Base-by-base conservation (phyloP, 1,140 invertebrate species). In the Harlomillsia oculata region DNA sequence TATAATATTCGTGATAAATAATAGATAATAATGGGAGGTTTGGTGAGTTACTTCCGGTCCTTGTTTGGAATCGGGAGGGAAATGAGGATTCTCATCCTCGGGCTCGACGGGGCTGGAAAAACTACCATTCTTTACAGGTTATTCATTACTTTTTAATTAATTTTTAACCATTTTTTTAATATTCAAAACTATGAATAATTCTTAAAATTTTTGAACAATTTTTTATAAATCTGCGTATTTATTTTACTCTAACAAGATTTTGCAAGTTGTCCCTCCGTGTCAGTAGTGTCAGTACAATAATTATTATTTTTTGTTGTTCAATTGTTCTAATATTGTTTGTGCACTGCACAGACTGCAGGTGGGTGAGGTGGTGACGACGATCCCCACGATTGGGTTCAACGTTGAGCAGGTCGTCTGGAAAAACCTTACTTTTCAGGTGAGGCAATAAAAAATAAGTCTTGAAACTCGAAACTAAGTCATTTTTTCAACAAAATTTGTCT, bases 331-430 rank as follows among this genome's bases (percentile, higher is more conserved):
- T 34, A 14, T 41, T 56, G n/a, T n/a, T n/a, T n/a, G n/a, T n/a
- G n/a, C n/a, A n/a, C n/a, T n/a, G n/a, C n/a, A n/a, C n/a, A 77
- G 82, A 75, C 77, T 98, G 67, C 94, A 99, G 81, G 96, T 98
- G 57, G 96, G 96, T 20, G 95, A 99, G 79, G 94, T 99, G 43
- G 95, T 99, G 1, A 99, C 95, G n/a, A 99, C 96, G 23, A 97
- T 97, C 74, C 92, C 93, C 54, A 97, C 92, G 9, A 96, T 97
- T 70, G 92, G 92, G n/a, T 95, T 95, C 72, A 96, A 96, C 76
- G 92, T 96, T 67, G 90, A 95, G 75, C 89, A 94, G 82, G 91
- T 95, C 41, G 89, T 87, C 66, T 94, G 93, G 71, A 93, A 93
- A 78, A 95, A 95, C 77, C 76, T 94, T 56, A 93, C 91, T 74